phyloP scores from a whole-genome alignment of 2,113 vertebrate species.

The Charadrius vociferus region DNA sequence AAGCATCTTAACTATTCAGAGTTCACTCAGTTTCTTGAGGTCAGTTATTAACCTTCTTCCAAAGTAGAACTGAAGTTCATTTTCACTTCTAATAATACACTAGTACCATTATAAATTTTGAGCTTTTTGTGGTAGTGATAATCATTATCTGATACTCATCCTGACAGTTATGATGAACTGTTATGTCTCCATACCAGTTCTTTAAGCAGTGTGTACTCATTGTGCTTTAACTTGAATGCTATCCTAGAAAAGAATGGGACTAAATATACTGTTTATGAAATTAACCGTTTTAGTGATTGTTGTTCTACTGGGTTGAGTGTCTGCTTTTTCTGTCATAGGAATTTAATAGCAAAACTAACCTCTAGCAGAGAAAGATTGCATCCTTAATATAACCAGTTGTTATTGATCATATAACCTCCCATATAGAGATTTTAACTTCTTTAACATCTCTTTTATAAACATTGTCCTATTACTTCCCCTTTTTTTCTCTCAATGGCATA shows the following conservation, averaged over 20 bases:
- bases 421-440: not conserved
- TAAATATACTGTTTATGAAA: not conserved
- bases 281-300: not conserved
- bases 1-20: conserved; percentile 92
- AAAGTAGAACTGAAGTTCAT: not conserved
- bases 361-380: not conserved
- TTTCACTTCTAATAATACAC: not conserved
- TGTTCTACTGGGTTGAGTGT: not conserved
- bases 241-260: not conserved
- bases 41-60: conserved; percentile 65
- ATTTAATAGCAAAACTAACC: not conserved
- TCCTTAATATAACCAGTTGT: not conserved
- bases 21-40: conserved; percentile 96
- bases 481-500: not conserved
- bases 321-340: not conserved
- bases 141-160: not conserved
- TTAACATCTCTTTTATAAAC: not conserved
- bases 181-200: not conserved
- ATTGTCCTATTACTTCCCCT: not conserved
- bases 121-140: not conserved
- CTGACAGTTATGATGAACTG: not conserved
- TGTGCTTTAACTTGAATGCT: not conserved
- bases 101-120: not conserved
- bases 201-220: not conserved
- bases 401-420: not conserved